These are phyloP conservation scores for Drosophila teissieri DNA, from an alignment of 1,140 invertebrate genomes.

Conservation along the genomic window DNA sequence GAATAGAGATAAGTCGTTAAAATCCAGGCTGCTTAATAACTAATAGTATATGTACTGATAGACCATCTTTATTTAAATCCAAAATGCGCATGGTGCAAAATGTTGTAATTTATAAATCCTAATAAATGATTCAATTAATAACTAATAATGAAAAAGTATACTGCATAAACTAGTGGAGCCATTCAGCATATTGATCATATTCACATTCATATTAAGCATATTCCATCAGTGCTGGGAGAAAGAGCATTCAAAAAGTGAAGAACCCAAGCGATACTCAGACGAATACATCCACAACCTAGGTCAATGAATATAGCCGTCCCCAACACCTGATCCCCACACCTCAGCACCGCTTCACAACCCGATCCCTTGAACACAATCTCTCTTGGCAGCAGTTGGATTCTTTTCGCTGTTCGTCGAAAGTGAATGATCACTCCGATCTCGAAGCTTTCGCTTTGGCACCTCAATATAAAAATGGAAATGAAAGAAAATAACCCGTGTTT, in stretches of 20 bases:
- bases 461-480: slow-evolving; percentile 9
- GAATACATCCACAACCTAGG: slow-evolving; percentile 24
- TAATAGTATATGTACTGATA: too few species aligned
- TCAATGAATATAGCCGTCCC: too few species aligned
- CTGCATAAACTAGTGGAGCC: too few species aligned
- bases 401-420: slow-evolving; percentile 23
- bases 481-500: slow-evolving; percentile 46
- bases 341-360: too few species aligned
- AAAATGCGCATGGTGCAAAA: too few species aligned
- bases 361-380: slow-evolving; percentile 18
- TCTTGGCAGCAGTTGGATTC: slow-evolving; percentile 30
- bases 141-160: too few species aligned
- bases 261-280: background rate
- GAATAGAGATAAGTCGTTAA: too few species aligned
- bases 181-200: background rate
- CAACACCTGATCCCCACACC: background rate
- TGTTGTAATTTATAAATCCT: too few species aligned
- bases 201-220: too few species aligned
- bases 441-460: slow-evolving; percentile 53
- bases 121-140: too few species aligned
- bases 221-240: background rate
- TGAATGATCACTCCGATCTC: slow-evolving; percentile 39
- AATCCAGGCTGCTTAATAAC: too few species aligned
- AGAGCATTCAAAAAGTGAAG: background rate
- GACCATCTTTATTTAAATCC: too few species aligned